phyloP scores from a whole-genome alignment of 2,113 vertebrate species.

The Anser brachyrhynchus region DNA sequence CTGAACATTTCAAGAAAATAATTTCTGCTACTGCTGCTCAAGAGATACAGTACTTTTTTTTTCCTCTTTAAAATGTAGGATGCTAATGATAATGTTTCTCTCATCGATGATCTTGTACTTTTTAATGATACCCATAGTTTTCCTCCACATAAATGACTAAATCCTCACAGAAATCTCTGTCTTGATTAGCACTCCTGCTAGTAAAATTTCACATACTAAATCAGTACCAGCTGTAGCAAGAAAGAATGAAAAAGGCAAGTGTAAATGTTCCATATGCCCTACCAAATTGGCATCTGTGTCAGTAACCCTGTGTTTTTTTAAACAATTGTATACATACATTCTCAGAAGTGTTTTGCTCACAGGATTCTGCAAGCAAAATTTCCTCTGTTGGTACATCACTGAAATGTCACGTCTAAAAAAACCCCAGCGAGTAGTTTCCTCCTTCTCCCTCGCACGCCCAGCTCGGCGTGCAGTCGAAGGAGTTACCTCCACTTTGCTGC shows the following conservation, averaged over 20 bases:
- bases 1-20: constrained; percentile 27
- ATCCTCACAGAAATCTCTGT: constrained; percentile 83
- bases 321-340: constrained; percentile 88
- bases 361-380: constrained; percentile 81
- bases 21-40: constrained; percentile 57
- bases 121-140: constrained; percentile 84
- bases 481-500: constrained; percentile 52
- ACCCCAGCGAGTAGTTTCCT: constrained; percentile 41
- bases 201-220: constrained; percentile 89
- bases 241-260: constrained; percentile 86
- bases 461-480: not conserved
- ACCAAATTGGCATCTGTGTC: constrained; percentile 87
- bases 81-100: constrained; percentile 81
- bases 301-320: constrained; percentile 83
- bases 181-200: constrained; percentile 89
- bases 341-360: constrained; percentile 85
- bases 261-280: constrained; percentile 87
- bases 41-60: constrained; percentile 72
- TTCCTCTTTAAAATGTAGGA: constrained; percentile 80
- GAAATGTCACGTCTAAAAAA: constrained; percentile 70
- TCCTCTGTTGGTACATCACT: constrained; percentile 76
- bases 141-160: constrained; percentile 84
- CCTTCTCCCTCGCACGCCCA: constrained; percentile 15
- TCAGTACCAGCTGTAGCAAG: constrained; percentile 87
- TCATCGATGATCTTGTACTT: constrained; percentile 83